Evolutionary conservation across 1,140 invertebrate species (phyloP).

Genomic region (Leptopilina boulardi): DNA sequence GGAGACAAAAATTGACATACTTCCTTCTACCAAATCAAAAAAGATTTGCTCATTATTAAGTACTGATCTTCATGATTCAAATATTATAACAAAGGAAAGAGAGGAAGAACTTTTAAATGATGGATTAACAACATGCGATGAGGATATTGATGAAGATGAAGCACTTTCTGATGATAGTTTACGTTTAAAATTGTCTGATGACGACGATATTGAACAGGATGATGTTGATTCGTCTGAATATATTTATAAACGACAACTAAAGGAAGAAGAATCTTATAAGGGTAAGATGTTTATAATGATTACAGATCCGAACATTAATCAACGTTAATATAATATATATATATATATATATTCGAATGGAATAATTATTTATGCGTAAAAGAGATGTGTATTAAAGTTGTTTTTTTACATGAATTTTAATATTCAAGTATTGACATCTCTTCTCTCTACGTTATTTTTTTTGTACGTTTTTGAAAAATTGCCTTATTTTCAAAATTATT

Average conservation of each 20-base stretch:
- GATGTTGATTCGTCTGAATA: slow-evolving; percentile 32
- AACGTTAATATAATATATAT: no score
- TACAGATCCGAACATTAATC: background rate
- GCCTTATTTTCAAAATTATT: slow-evolving; percentile 22
- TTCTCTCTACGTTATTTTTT: background rate
- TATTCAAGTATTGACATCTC: background rate
- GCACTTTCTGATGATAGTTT: slow-evolving; percentile 68
- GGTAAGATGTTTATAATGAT: slow-evolving; percentile 18
- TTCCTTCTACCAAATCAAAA: slow-evolving; percentile 60
- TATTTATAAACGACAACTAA: slow-evolving; percentile 23
- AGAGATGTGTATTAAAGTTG: no score
- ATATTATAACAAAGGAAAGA: slow-evolving; percentile 62
- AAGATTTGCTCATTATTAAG: slow-evolving; percentile 51
- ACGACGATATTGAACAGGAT: slow-evolving; percentile 63
- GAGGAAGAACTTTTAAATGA: slow-evolving; percentile 63
- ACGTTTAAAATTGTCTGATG: slow-evolving; percentile 70
- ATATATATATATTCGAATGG: no score
- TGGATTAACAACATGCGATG: slow-evolving; percentile 41
- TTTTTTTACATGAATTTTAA: no score
- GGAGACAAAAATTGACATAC: slow-evolving; percentile 62
- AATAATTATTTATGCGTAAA: background rate
- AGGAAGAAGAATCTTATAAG: slow-evolving; percentile 33
- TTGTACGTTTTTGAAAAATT: background rate
- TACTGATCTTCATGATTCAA: slow-evolving; percentile 47
- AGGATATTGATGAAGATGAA: slow-evolving; percentile 68